phyloP scores from a whole-genome alignment of 1,140 invertebrate species.

The Vanessa tameamea region DNA sequence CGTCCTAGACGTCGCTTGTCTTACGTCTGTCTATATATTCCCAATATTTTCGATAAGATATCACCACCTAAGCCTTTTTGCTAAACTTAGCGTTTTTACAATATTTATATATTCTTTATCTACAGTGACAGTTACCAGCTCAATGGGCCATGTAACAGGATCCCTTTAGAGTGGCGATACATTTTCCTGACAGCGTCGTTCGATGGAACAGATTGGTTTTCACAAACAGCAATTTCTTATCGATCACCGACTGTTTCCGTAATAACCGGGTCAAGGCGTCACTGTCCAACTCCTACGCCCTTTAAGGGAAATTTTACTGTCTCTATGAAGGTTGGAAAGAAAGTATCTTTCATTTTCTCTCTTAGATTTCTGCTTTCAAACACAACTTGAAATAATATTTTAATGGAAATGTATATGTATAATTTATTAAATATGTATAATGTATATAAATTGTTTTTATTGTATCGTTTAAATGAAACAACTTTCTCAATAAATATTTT shows the following conservation, averaged over 20 bases:
- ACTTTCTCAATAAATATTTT: no score
- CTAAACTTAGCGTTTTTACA: no score
- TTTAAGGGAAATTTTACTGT: conserved; percentile 20
- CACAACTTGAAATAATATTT: background rate
- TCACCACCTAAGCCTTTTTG: no score
- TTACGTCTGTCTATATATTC: no score
- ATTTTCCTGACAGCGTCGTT: background rate
- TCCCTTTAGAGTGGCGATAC: background rate
- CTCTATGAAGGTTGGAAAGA: conserved; percentile 6
- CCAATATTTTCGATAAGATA: no score
- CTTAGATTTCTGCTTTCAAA: background rate
- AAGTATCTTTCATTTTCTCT: conserved; percentile 17
- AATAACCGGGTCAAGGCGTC: conserved; percentile 28
- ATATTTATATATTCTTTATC: no score
- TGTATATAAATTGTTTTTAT: no score
- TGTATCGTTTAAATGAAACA: no score
- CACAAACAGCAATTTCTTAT: conserved; percentile 25
- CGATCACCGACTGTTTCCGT: conserved; percentile 21
- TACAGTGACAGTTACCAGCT: background rate
- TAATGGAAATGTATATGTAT: background rate
- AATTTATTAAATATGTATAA: no score
- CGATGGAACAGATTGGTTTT: conserved; percentile 9
- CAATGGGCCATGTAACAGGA: conserved; percentile 6
- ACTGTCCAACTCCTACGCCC: conserved; percentile 27
- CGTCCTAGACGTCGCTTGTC: no score